Conservation (phyloP, 2,888 invertebrate species). For the Kryphioiulus occultus region DNA sequence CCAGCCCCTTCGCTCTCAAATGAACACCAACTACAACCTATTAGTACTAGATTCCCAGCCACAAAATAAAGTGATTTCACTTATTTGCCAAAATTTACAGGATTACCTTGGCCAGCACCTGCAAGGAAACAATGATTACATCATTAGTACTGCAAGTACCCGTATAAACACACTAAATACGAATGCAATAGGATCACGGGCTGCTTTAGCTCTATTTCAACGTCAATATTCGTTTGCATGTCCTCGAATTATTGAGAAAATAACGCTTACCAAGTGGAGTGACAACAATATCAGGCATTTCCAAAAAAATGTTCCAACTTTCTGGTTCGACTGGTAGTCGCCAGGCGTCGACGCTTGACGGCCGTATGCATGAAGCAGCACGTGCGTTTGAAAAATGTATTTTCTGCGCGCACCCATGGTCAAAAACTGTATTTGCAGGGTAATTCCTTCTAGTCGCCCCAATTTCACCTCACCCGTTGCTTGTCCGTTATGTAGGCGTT, state of each 20-base stretch:
- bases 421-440: not conserved
- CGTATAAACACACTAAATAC: not conserved
- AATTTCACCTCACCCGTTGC: not conserved
- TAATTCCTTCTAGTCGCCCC: not conserved
- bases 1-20: too few relatives aligned
- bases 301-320: not conserved
- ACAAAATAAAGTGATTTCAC: too few relatives aligned
- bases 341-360: not conserved
- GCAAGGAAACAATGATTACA: constrained; percentile 51
- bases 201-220: not conserved
- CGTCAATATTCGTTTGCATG: not conserved
- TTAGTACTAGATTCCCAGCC: too few relatives aligned
- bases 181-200: not conserved
- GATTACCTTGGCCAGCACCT: constrained; percentile 77
- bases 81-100: too few relatives aligned
- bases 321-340: not conserved
- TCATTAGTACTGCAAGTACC: too few relatives aligned
- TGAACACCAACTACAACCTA: too few relatives aligned
- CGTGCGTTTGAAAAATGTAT: not conserved
- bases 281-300: constrained; percentile 86
- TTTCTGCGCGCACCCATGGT: not conserved
- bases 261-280: constrained; percentile 73
- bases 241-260: constrained; percentile 18
- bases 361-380: not conserved
- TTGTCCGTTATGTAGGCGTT: not conserved